Evolutionary conservation across 2,113 vertebrate genomes (phyloP).

Genomic region (Murina feae): DNA sequence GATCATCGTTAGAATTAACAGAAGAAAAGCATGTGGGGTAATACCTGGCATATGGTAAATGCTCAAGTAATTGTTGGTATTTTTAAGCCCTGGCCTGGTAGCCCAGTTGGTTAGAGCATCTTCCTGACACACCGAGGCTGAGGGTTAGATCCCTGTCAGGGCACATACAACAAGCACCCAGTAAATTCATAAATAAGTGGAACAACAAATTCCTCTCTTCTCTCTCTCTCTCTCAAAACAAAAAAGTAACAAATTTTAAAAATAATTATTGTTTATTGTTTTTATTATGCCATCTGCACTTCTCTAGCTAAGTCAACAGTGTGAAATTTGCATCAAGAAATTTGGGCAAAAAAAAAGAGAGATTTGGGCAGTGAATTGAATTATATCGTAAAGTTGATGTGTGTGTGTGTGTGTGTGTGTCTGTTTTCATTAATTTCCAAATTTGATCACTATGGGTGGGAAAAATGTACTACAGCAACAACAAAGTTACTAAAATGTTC

Average conservation of each 20-base stretch:
- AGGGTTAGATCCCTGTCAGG: background rate
- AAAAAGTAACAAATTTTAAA: background rate
- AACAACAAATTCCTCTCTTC: background rate
- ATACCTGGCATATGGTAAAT: background rate
- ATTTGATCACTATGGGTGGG: background rate
- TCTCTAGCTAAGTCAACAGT: background rate
- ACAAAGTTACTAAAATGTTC: background rate
- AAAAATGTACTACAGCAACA: background rate
- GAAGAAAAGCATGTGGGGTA: background rate
- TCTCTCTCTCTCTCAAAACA: too few relatives aligned
- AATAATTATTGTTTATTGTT: background rate
- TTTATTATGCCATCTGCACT: background rate
- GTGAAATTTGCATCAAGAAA: slow-evolving; percentile 27
- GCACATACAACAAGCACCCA: background rate
- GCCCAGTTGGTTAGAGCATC: background rate
- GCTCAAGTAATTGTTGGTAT: background rate
- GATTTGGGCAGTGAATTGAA: background rate
- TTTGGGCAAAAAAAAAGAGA: background rate
- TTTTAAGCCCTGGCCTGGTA: background rate
- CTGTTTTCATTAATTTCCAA: slow-evolving; percentile 5
- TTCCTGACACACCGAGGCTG: background rate
- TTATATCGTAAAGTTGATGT: background rate
- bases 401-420: background rate
- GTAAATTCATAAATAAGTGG: background rate
- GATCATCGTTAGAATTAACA: slow-evolving; percentile 8